A percentile compares a stretch with the other conserved stretches of the same genome.
Evolutionary conservation across 2,888 invertebrate genomes (phyloP).

Genomic region (Lepetodrilus schrolli): DNA sequence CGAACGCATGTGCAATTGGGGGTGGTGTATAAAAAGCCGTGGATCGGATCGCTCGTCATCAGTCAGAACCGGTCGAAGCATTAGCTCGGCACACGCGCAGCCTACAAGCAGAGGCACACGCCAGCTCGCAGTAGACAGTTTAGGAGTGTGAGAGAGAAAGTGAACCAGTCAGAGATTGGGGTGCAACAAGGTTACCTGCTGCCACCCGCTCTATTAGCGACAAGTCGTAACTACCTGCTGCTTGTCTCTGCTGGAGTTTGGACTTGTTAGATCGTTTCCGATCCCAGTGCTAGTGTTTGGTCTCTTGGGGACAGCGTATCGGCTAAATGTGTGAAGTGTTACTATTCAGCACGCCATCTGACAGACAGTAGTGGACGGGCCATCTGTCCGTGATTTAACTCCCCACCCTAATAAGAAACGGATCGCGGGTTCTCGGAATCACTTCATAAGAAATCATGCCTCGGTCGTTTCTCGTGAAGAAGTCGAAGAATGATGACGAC

Average conservation of each 20-base stretch:
- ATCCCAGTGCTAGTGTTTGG: not conserved
- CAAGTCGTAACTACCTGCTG: not conserved
- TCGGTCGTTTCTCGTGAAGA: slow-evolving; percentile 69
- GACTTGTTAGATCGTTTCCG: not conserved
- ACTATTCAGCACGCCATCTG: not conserved
- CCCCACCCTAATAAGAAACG: not conserved
- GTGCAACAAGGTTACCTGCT: slow-evolving; percentile 9
- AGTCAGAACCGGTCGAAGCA: not conserved
- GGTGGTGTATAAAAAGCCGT: slow-evolving; percentile 14
- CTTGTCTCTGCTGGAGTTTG: not conserved
- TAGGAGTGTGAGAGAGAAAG: not conserved
- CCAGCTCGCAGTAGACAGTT: not conserved
- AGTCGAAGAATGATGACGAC: slow-evolving; percentile 49
- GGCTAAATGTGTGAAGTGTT: slow-evolving; percentile 7
- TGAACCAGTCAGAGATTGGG: not conserved
- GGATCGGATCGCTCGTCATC: slow-evolving; percentile 10
- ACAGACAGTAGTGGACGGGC: not conserved
- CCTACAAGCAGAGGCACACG: not conserved
- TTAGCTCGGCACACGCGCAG: not conserved
- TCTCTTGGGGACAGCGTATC: not conserved
- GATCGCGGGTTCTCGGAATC: not conserved
- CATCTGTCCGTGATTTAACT: not conserved
- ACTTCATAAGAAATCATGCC: slow-evolving; percentile 52
- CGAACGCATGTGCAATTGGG: slow-evolving; percentile 25
- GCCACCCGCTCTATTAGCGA: not conserved